phyloP scores from a whole-genome alignment of 1,140 invertebrate genomes.

The Pseudomyrmex pallidus region DNA sequence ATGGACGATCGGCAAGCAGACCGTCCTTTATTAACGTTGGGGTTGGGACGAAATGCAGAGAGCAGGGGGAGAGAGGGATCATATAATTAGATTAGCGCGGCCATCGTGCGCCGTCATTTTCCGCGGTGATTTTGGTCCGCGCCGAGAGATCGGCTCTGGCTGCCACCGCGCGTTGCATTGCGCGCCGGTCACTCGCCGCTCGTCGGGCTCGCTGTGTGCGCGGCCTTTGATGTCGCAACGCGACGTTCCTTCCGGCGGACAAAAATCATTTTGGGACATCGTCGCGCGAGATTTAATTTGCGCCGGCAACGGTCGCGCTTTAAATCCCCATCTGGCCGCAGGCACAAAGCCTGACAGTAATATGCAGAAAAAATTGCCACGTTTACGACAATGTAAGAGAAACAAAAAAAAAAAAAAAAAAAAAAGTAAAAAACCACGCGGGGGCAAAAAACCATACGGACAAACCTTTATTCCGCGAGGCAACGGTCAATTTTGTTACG shows the following conservation, averaged over 20 bases:
- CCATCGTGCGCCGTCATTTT: constrained; percentile 67
- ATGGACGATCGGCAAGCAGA: constrained; percentile 74
- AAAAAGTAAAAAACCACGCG: background rate
- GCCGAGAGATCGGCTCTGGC: constrained; percentile 31
- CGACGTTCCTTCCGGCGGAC: constrained; percentile 60
- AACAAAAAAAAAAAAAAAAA: background rate
- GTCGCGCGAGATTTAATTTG: constrained; percentile 65
- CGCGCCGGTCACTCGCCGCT: background rate
- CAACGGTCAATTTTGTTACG: constrained; percentile 50
- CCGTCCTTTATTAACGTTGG: constrained; percentile 72
- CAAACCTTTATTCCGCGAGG: constrained; percentile 37
- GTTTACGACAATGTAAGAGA: constrained; percentile 42
- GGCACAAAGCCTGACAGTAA: constrained; percentile 56
- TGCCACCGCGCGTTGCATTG: background rate
- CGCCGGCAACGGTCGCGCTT: constrained; percentile 42
- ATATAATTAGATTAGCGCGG: constrained; percentile 73
- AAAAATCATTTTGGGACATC: constrained; percentile 67
- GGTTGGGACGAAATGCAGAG: background rate
- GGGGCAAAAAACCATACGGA: constrained; percentile 1
- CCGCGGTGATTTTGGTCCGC: constrained; percentile 65
- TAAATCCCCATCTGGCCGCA: constrained; percentile 34
- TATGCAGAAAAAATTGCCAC: constrained; percentile 55
- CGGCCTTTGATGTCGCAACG: constrained; percentile 66
- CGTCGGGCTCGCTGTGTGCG: constrained; percentile 10
- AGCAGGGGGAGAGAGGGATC: constrained; percentile 5